Evolutionary conservation across 2,113 vertebrate species (phyloP).

Genomic region (Vireo altiloquus): DNA sequence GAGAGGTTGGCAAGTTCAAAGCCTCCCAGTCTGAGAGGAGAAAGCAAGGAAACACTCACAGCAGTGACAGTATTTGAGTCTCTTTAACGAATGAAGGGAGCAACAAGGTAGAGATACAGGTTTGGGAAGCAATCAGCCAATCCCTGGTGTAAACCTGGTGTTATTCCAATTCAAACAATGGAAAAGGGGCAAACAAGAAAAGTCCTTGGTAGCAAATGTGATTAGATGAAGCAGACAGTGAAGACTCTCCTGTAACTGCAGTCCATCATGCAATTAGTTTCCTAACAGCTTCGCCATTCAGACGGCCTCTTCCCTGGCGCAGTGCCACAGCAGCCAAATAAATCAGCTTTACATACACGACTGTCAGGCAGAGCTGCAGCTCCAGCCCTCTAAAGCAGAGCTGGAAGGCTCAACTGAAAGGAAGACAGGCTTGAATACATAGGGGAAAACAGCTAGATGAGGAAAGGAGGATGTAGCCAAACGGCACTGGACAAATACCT

Average conservation of each 20-base stretch:
- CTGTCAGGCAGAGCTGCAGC: not conserved
- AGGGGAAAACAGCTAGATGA: not conserved
- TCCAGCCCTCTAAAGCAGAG: not conserved
- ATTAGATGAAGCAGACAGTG: slow-evolving; percentile 32
- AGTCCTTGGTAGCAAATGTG: slow-evolving; percentile 18
- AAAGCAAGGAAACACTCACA: not conserved
- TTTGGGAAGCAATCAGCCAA: not conserved
- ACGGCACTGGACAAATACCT: not conserved
- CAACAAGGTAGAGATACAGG: not conserved
- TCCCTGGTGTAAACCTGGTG: not conserved
- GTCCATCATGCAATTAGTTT: slow-evolving; percentile 40
- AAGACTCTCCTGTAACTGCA: not conserved
- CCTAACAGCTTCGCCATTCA: slow-evolving; percentile 16
- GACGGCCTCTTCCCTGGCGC: not conserved
- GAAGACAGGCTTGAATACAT: not conserved
- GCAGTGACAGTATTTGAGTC: not conserved
- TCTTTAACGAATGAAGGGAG: not conserved
- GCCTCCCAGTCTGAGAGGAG: not conserved
- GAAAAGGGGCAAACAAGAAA: slow-evolving; percentile 1
- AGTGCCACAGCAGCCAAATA: not conserved
- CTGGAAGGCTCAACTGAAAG: not conserved
- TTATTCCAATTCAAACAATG: not conserved
- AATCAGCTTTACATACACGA: not conserved
- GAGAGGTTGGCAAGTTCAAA: not conserved
- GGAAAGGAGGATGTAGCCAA: not conserved